phyloP scores from a whole-genome alignment of 2,888 invertebrate species.

The Encarsia formosa region DNA sequence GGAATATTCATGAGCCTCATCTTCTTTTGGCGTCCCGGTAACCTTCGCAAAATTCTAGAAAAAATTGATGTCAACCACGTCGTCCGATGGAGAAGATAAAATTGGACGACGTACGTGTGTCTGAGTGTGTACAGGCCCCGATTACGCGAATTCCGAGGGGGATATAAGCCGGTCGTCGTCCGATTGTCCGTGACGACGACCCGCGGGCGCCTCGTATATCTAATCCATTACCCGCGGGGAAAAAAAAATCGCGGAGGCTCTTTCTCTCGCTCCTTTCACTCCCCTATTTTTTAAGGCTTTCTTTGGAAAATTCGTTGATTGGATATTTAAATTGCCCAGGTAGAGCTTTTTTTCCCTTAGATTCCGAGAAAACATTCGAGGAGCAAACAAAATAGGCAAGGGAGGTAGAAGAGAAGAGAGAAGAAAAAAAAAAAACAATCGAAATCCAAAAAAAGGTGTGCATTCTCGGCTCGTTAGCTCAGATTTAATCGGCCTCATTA shows the following conservation, averaged over 20 bases:
- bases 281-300: neutral
- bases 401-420: neutral
- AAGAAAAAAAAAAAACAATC: neutral
- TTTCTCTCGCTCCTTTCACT: too few species aligned
- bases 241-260: neutral
- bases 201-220: slow-evolving; percentile 6
- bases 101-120: too few species aligned
- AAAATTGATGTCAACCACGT: too few species aligned
- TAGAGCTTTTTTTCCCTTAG: neutral
- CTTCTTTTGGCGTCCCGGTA: too few species aligned
- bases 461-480: slow-evolving; percentile 9
- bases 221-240: neutral
- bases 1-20: too few species aligned
- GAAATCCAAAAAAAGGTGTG: neutral
- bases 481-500: slow-evolving; percentile 14
- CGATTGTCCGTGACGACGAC: slow-evolving; percentile 41
- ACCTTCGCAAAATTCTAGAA: too few species aligned
- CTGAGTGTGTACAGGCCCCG: slow-evolving; percentile 36
- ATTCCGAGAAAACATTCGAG: neutral
- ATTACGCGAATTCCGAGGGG: slow-evolving; percentile 46
- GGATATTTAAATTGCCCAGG: neutral
- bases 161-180: slow-evolving; percentile 40
- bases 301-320: too few species aligned
- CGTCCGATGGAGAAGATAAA: too few species aligned
- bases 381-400: neutral